Conservation (phyloP, 2,113 vertebrate genomes). For the Neolamprologus devosi region DNA sequence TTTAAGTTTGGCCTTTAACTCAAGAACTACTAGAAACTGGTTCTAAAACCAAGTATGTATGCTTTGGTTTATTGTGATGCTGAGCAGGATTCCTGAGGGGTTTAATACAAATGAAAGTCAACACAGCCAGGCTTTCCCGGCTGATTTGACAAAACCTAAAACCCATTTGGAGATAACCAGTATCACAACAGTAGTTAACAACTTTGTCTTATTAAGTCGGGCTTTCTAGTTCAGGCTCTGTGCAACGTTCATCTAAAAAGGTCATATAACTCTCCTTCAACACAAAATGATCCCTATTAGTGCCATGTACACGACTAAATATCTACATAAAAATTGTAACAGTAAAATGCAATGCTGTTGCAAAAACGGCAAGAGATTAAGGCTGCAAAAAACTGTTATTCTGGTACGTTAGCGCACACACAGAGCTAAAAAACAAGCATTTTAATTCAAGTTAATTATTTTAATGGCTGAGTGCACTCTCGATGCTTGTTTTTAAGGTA, state of each 20-base stretch:
- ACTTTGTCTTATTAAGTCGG: background rate
- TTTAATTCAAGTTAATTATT: background rate
- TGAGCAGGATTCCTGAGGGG: background rate
- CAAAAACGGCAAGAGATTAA: background rate
- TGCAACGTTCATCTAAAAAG: background rate
- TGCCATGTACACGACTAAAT: background rate
- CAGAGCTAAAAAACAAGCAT: background rate
- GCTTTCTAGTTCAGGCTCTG: background rate
- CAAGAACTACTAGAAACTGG: background rate
- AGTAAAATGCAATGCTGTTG: background rate
- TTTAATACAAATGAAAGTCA: background rate
- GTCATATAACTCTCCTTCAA: background rate
- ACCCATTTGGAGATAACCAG: background rate
- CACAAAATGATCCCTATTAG: background rate
- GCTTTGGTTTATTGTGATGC: background rate
- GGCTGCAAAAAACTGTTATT: background rate
- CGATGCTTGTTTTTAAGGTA: background rate
- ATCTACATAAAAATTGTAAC: background rate
- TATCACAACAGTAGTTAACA: background rate
- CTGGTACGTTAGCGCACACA: background rate
- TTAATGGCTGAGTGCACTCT: background rate
- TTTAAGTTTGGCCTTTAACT: background rate
- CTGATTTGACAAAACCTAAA: background rate
- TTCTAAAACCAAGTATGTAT: background rate
- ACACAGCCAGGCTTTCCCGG: accelerated